Evolutionary conservation across 2,113 vertebrate species (phyloP).

Genomic region (Haplochromis burtoni): DNA sequence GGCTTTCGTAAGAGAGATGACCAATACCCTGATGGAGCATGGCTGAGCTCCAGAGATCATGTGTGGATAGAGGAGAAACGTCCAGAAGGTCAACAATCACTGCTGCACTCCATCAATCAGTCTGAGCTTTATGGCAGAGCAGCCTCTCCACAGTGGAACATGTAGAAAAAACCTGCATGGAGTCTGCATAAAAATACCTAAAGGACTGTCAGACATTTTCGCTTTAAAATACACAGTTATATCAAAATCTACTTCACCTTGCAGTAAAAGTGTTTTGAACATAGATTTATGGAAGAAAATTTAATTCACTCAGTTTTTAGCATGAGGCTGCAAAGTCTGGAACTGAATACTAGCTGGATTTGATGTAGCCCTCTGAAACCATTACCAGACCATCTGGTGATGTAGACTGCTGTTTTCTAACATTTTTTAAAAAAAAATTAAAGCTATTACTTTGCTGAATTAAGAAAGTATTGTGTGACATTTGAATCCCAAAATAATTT

Average conservation of each 20-base stretch:
- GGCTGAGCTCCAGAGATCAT: not conserved
- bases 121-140: not conserved
- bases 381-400: not conserved
- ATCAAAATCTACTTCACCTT: not conserved
- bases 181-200: not conserved
- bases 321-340: not conserved
- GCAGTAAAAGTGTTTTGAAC: not conserved
- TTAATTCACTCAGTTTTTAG: not conserved
- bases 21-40: not conserved
- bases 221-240: not conserved
- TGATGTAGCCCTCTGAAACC: not conserved
- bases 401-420: not conserved
- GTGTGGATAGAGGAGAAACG: not conserved
- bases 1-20: not conserved
- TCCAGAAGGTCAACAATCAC: not conserved
- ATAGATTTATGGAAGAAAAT: not conserved
- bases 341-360: not conserved
- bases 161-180: not conserved
- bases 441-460: not conserved
- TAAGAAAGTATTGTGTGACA: not conserved
- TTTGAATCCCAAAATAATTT: not conserved
- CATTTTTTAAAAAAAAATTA: not conserved
- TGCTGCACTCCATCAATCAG: not conserved
- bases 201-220: not conserved
- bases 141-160: not conserved